phyloP scores from a whole-genome alignment of 2,113 vertebrate species.

The chimpanzee (Pan troglodytes) region NHGRI_mPanTro3-v2.1_pri NC_072409.2:101745001-101745500 shows the following conservation, averaged over 20 bases:
- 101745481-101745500: conserved; percentile 17
- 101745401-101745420: conserved; percentile 6
- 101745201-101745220: too few relatives aligned
- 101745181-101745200: too few relatives aligned
- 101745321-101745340: background rate
- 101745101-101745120: background rate
- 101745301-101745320: conserved; percentile 27
- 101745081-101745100: conserved; percentile 6
- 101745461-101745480: conserved; percentile 38
- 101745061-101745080: conserved; percentile 1
- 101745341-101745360: conserved; percentile 37
- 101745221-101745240: too few relatives aligned
- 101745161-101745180: too few relatives aligned
- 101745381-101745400: conserved; percentile 46
- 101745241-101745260: too few relatives aligned
- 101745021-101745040: background rate
- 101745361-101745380: conserved; percentile 21
- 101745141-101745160: background rate
- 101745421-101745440: conserved; percentile 40
- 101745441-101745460: conserved; percentile 34
- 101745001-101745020: background rate
- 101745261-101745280: background rate
- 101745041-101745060: background rate
- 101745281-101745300: conserved; percentile 45
- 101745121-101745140: conserved; percentile 17